Evolutionary conservation across 2,888 invertebrate species (phyloP).

Genomic region (Horisme vitalbata): DNA sequence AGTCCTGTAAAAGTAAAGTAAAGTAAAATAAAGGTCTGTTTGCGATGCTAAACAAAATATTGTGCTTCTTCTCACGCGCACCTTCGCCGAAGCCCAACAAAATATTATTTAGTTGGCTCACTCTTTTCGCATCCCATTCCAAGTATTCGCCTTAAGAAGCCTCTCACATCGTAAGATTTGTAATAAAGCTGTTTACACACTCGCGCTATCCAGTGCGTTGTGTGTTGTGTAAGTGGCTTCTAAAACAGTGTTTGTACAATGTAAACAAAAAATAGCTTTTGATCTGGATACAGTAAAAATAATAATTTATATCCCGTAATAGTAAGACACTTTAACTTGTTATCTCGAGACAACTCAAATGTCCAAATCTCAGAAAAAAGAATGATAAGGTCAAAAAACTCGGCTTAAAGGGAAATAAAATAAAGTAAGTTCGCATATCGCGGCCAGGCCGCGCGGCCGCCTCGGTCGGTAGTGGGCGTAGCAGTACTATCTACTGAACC

Average conservation of each 20-base stretch:
- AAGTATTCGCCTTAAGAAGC: background rate
- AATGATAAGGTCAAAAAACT: slow-evolving; percentile 4
- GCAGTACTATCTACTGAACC: too few species aligned
- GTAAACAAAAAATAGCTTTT: too few species aligned
- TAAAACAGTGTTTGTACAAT: too few species aligned
- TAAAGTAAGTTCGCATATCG: slow-evolving; percentile 2
- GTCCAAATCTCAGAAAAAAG: background rate
- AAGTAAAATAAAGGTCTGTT: too few species aligned
- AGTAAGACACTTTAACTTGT: background rate
- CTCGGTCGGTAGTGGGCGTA: too few species aligned
- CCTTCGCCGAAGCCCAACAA: too few species aligned
- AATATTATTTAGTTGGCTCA: background rate
- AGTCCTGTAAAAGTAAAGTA: too few species aligned
- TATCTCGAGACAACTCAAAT: background rate
- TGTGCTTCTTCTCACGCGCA: too few species aligned
- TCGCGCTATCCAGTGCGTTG: slow-evolving; percentile 8
- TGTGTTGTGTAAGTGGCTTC: too few species aligned
- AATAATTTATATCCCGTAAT: background rate
- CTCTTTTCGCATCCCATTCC: background rate
- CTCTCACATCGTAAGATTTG: slow-evolving; percentile 2
- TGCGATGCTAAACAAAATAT: too few species aligned
- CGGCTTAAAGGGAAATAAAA: slow-evolving; percentile 6
- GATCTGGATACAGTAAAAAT: too few species aligned
- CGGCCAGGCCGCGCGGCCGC: background rate
- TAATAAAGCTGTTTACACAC: slow-evolving; percentile 19